Base-by-base conservation (phyloP, 2,113 vertebrate species). In the Corythaixoides concolor region DNA sequence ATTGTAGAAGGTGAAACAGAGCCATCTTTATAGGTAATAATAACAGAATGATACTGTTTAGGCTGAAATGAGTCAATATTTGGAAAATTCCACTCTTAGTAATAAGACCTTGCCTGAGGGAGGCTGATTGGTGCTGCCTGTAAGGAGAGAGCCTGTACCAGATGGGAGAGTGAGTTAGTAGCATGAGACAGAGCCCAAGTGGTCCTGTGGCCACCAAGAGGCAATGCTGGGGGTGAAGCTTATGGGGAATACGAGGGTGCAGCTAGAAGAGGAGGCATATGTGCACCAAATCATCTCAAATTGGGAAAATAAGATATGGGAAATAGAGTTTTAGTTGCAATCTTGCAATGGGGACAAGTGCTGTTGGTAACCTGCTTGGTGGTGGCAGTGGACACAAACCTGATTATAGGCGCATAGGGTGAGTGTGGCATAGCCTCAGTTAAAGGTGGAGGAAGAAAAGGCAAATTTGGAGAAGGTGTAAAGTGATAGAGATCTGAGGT, bases 41-140 rank as follows among this genome's bases (percentile, higher is more conserved):
- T 35, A 74, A 75, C n/a, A 86, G 74, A 88, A 62, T 19, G 13
- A 41, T 74, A 73, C 85, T 93, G 59, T 94, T 95, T 95, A 75
- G 58, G 41, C 64, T 93, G 37, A 92, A 92, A 90, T 72, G 75
- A 94, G 47, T 73, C 84, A 95, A 96, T 96, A 84, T 89, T 94
- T 92, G 85, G 94, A 97, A 95, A 90, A 84, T 53, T 90, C 23
- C 8, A 18, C 60, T 73, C n/a, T 73, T 78, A 84, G 20, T 69
- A 87, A 45, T 64, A 63, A 90, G 78, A 85, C 58, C 86, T 96
- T 90, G 81, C 69, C 78, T 85, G 73, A 56, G 76, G 79, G 85
- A 69, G 47, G 59, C 52, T 91, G 87, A n/a, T 19, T 17, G 24
- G 63, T 66, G 67, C 62, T 91, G 70, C 6, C n/a, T 72, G 15